Conservation (phyloP, 2,888 invertebrate genomes). For the Lomographa bimaculata region DNA sequence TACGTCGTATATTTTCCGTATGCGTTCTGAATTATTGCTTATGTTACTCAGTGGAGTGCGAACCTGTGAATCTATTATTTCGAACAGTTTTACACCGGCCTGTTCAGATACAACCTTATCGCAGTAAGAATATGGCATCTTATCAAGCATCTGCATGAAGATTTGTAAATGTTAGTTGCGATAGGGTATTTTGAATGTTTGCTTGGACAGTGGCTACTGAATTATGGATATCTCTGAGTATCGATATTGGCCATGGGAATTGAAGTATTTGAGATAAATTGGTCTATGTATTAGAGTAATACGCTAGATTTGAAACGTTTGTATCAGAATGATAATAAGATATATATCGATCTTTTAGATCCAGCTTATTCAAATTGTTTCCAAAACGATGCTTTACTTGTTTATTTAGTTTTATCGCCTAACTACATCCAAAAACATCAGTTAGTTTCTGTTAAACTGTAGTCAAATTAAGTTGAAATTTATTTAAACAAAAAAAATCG, state of each 20-base stretch:
- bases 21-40: slow-evolving; percentile 21
- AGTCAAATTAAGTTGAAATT: too few relatives aligned
- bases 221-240: slow-evolving; percentile 28
- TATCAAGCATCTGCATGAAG: too few relatives aligned
- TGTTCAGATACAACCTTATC: slow-evolving; percentile 1
- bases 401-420: too few relatives aligned
- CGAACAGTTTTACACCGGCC: not conserved
- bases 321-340: too few relatives aligned
- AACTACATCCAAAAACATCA: too few relatives aligned
- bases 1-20: slow-evolving; percentile 18
- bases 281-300: slow-evolving; percentile 1
- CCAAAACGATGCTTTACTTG: too few relatives aligned
- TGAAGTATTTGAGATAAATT: slow-evolving; percentile 11
- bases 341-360: too few relatives aligned
- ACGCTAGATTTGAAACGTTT: too few relatives aligned
- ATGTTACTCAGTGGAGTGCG: slow-evolving; percentile 11
- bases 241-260: slow-evolving; percentile 23
- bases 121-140: slow-evolving; percentile 1
- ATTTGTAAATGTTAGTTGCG: not conserved
- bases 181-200: slow-evolving; percentile 2
- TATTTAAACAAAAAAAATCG: too few relatives aligned
- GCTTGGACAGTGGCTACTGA: slow-evolving; percentile 23
- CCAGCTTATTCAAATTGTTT: too few relatives aligned
- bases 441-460: too few relatives aligned
- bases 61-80: slow-evolving; percentile 17